Evolutionary conservation across 2,113 vertebrate genomes (phyloP).

Genomic region (Fregata magnificens): DNA sequence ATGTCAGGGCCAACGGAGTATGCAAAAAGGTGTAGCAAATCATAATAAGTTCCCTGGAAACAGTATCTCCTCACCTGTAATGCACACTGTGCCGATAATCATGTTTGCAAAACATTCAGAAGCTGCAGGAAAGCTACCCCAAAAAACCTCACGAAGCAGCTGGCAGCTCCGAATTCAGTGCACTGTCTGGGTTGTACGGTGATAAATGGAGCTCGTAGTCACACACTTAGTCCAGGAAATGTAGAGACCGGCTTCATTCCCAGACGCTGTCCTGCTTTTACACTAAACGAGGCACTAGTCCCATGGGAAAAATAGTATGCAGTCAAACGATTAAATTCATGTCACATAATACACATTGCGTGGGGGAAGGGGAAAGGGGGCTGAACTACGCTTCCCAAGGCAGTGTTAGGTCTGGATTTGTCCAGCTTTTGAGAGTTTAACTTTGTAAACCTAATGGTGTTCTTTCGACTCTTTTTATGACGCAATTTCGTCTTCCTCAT

Average conservation of each 20-base stretch:
- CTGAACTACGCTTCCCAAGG: background rate
- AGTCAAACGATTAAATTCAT: conserved; percentile 7
- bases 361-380: background rate
- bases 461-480: background rate
- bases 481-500: background rate
- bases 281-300: background rate
- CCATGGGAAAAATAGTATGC: conserved; percentile 28
- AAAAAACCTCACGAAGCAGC: background rate
- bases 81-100: background rate
- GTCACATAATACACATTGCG: background rate
- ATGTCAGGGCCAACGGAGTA: accelerated
- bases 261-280: background rate
- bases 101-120: background rate
- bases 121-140: background rate
- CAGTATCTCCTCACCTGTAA: background rate
- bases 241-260: background rate
- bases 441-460: background rate
- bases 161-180: background rate
- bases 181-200: background rate
- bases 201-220: background rate
- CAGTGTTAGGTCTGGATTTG: background rate
- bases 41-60: background rate
- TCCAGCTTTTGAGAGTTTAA: background rate
- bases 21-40: background rate
- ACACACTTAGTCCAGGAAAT: background rate